Base-by-base conservation (phyloP, 1,140 invertebrate species). In the Drosophila truncata region DNA sequence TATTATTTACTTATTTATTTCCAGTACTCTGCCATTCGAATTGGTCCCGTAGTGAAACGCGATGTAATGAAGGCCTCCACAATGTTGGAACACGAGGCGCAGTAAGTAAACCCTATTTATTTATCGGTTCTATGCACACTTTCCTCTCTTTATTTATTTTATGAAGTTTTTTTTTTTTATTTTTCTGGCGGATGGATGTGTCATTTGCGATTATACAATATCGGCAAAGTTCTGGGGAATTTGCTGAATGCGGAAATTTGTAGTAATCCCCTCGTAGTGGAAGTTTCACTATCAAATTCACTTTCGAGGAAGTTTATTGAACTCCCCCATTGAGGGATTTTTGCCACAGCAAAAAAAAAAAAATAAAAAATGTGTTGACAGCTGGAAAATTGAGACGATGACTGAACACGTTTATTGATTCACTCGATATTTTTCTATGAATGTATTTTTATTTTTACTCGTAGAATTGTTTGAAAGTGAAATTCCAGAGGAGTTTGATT, bases 1-100 rank as follows among this genome's bases (percentile, higher is more conserved):
- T 7, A 41, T 10, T n/a, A 25, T 31, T 27, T 27, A 2, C 50
- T 13, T 63, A 20, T 57, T 63, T n/a, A 25, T 25, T 95, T 95
- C 52, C 94, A 99, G 97, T 99, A 99, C 94, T 97, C 98, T 46
- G 98, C 98, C 54, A 99, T 99, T 83, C 97, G 99, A 79, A 99
- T 99, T 94, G 99, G 99, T 13, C 99, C 99, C 23, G 99, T 99
- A 31, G 99, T 99, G 50, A 99, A 99, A 93, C 98, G 98, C 91
- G 99, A 99, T 93, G 98, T 99, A 2, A 99, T 99, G 97, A 99
- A 98, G 93, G 99, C 99, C 2, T 99, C 99, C 8, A 98, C 98
- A 60, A 99, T 99, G 99, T 93, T 99, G 94, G 99, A 99, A 93
- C 98, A 99, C 93, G 98, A 99, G 91, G 96, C 96, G 50, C 98